phyloP scores from a whole-genome alignment of 2,113 vertebrate species.

The Heterotilapia buettikoferi region DNA sequence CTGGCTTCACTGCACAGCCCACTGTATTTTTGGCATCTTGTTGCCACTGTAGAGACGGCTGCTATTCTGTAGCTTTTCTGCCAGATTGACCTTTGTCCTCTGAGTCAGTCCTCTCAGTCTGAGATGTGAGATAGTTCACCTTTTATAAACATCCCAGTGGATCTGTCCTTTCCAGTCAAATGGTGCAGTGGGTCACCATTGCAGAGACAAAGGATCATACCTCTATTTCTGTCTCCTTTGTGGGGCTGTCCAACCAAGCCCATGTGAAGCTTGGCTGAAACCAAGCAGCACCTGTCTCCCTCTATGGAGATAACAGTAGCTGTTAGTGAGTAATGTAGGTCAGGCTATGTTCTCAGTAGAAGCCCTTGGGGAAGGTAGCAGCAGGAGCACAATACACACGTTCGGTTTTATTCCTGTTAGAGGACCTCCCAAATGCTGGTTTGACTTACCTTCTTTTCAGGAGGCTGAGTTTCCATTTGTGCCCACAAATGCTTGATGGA shows the following conservation, averaged over 20 bases:
- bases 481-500: not conserved
- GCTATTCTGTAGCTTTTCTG: constrained; percentile 1
- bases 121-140: constrained; percentile 4
- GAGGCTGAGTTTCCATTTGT: constrained; percentile 30
- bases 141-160: constrained; percentile 24
- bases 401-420: constrained; percentile 20
- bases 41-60: constrained; percentile 39
- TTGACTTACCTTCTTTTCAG: constrained; percentile 22
- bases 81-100: constrained; percentile 34
- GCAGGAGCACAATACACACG: constrained; percentile 39
- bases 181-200: constrained; percentile 10
- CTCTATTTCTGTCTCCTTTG: constrained; percentile 47
- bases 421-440: constrained; percentile 17
- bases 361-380: constrained; percentile 24
- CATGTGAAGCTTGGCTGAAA: not conserved
- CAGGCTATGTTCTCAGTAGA: constrained; percentile 38
- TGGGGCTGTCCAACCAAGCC: not conserved
- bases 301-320: not conserved
- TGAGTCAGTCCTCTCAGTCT: not conserved
- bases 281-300: constrained; percentile 41
- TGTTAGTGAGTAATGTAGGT: constrained; percentile 51
- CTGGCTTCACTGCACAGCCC: constrained; percentile 7
- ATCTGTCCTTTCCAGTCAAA: constrained; percentile 19
- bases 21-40: constrained; percentile 46
- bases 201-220: constrained; percentile 3